Conservation (phyloP, 2,113 vertebrate species). For the Hypocryptadius cinnamomeus region DNA sequence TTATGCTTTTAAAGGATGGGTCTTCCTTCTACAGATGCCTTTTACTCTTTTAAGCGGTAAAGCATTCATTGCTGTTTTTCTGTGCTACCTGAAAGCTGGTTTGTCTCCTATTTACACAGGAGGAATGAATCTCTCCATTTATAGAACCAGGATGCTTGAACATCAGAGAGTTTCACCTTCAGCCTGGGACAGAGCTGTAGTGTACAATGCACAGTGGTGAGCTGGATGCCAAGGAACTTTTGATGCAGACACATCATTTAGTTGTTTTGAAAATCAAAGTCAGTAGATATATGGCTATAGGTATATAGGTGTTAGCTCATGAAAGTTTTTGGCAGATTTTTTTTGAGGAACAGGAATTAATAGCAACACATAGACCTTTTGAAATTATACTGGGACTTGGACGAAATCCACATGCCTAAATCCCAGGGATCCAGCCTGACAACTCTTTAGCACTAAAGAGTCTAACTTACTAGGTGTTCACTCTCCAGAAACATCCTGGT, state of each 20-base stretch:
- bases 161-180: not conserved
- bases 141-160: not conserved
- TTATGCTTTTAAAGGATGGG: not conserved
- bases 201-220: not conserved
- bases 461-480: not conserved
- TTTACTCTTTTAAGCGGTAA: not conserved
- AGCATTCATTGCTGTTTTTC: not conserved
- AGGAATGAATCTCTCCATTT: constrained; percentile 4
- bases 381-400: not conserved
- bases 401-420: not conserved
- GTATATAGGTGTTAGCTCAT: not conserved
- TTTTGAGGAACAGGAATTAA: not conserved
- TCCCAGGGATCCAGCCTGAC: not conserved
- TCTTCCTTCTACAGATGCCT: not conserved
- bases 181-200: not conserved
- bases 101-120: not conserved
- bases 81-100: not conserved
- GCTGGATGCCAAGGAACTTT: not conserved
- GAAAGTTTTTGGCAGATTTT: not conserved
- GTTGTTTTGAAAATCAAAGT: not conserved
- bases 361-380: not conserved
- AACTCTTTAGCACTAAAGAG: not conserved
- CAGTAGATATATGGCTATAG: not conserved
- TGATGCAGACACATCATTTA: not conserved
- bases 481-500: not conserved